A percentile compares a stretch with the other conserved stretches of the same genome.
Evolutionary conservation across 1,140 invertebrate genomes (phyloP).

Genomic region (Eriosoma lanigerum): DNA sequence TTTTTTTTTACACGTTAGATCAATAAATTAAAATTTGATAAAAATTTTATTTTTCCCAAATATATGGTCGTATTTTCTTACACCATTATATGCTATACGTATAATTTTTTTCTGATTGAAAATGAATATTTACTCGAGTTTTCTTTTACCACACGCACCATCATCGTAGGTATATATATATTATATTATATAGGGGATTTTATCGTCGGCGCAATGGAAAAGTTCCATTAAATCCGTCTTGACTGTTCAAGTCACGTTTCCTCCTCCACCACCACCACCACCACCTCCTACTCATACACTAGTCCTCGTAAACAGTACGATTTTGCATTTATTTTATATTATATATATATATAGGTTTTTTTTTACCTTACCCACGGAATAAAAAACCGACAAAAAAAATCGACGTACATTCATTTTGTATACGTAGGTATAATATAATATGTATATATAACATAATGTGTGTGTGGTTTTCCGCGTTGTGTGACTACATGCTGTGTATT

Average conservation of each 20-base stretch:
- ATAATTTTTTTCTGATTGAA: neutral
- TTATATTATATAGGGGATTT: neutral
- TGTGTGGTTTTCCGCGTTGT: conserved; percentile 28
- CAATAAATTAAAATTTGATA: too few species aligned
- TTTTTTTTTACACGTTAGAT: too few species aligned
- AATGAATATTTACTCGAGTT: conserved; percentile 16
- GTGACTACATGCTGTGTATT: neutral
- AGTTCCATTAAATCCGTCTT: conserved; percentile 46
- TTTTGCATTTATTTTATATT: conserved; percentile 37
- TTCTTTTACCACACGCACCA: neutral
- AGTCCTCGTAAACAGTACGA: neutral
- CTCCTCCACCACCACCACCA: neutral
- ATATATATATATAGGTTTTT: too few species aligned
- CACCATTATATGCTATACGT: too few species aligned
- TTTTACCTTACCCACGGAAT: neutral
- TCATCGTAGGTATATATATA: neutral
- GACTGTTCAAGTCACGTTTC: conserved; percentile 47
- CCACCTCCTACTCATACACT: neutral
- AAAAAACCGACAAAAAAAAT: conserved; percentile 24
- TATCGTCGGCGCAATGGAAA: conserved; percentile 38
- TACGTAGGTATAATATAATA: neutral
- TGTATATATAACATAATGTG: too few species aligned
- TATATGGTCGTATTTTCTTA: too few species aligned
- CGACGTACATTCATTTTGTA: conserved; percentile 20
- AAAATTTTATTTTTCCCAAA: too few species aligned